phyloP scores from a whole-genome alignment of 1,140 invertebrate genomes.

The Coelopa frigida region DNA sequence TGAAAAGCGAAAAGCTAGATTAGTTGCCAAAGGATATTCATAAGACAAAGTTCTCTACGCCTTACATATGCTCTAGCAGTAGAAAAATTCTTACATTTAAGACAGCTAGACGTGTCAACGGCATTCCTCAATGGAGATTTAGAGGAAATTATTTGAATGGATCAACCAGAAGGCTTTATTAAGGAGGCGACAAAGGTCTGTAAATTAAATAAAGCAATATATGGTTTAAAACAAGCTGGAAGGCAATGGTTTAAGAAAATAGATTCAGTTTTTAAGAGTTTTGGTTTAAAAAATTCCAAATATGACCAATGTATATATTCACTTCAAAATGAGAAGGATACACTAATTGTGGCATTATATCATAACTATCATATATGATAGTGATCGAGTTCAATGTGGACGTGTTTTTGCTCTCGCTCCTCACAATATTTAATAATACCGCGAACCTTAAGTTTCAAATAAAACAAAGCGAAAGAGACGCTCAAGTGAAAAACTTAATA shows the following conservation, averaged over 20 bases:
- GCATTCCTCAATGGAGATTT: conserved; percentile 36
- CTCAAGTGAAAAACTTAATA: too few relatives aligned
- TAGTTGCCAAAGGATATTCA: conserved; percentile 40
- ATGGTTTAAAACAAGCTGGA: conserved; percentile 42
- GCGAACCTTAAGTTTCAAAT: too few relatives aligned
- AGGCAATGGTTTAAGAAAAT: conserved; percentile 29
- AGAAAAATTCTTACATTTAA: conserved; percentile 19
- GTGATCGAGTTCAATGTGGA: too few relatives aligned
- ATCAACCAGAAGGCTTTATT: conserved; percentile 24
- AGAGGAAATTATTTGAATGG: conserved; percentile 43
- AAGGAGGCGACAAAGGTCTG: conserved; percentile 21
- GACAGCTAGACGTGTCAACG: conserved; percentile 38
- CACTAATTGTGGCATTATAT: conserved; percentile 16
- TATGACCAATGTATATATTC: conserved; percentile 40
- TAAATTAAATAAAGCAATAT: conserved; percentile 33
- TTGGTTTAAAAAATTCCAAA: conserved; percentile 22
- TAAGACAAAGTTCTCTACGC: conserved; percentile 17
- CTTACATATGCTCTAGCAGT: conserved; percentile 10
- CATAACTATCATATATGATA: too few relatives aligned
- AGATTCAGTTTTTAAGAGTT: conserved; percentile 19
- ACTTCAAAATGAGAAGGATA: too few relatives aligned
- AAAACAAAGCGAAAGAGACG: too few relatives aligned
- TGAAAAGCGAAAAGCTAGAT: conserved; percentile 15
- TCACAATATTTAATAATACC: too few relatives aligned
- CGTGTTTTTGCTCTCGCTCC: too few relatives aligned